These are phyloP conservation scores for Paracentrotus lividus DNA, from an alignment of 53 echinoderm and acorn worm genomes.

Conservation along the genomic window DNA sequence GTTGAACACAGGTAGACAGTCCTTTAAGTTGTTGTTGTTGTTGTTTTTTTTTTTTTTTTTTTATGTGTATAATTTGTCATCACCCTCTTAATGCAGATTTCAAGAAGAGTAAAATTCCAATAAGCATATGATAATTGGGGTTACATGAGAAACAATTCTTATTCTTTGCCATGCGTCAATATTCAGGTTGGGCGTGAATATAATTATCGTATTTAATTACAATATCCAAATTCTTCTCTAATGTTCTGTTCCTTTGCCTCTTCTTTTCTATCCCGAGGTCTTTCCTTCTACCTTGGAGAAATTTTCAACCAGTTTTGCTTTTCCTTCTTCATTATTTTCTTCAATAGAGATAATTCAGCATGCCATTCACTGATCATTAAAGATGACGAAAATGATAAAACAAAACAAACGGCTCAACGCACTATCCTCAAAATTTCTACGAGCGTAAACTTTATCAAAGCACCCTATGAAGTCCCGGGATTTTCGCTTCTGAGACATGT, in stretches of 20 bases:
- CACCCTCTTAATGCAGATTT: too few species aligned
- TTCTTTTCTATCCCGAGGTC: neutral
- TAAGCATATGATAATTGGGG: too few species aligned
- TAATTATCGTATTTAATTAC: too few species aligned
- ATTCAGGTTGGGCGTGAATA: too few species aligned
- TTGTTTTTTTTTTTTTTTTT: too few species aligned
- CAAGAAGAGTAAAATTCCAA: too few species aligned
- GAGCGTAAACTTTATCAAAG: conserved; percentile 33
- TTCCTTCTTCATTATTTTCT: neutral
- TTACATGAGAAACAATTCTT: too few species aligned
- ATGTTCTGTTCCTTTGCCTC: too few species aligned
- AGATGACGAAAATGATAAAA: neutral
- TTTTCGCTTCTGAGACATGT: conserved; percentile 14
- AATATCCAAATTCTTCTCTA: too few species aligned
- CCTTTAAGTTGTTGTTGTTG: too few species aligned
- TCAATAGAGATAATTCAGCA: conserved; percentile 5
- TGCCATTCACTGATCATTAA: conserved; percentile 13
- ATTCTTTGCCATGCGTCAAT: too few species aligned
- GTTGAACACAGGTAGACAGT: conserved; percentile 92
- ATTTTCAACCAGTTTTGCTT: neutral
- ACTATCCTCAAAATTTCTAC: neutral
- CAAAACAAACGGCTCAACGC: neutral
- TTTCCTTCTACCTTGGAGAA: neutral
- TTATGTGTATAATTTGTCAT: too few species aligned
- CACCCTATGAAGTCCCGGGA: conserved; percentile 16